Conservation (phyloP, 2,113 vertebrate species). For the Myanophis thanlyinensis region DNA sequence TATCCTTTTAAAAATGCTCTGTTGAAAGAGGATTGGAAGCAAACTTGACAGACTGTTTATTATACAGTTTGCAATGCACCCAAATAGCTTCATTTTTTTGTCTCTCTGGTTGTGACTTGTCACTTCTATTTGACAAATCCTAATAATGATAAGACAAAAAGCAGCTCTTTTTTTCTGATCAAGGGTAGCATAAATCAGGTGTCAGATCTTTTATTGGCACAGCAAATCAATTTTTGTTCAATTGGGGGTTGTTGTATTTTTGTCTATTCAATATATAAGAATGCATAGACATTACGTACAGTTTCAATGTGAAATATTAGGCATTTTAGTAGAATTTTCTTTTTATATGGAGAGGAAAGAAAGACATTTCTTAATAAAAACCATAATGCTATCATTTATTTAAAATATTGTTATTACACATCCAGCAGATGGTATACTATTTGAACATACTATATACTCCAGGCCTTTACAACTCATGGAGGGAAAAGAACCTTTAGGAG, state of each 20-base stretch:
- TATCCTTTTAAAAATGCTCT: conserved; percentile 4
- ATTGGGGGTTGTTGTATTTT: conserved; percentile 34
- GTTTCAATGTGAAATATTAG: not conserved
- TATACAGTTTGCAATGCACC: conserved; percentile 56
- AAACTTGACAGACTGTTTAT: conserved; percentile 69
- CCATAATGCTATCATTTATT: not conserved
- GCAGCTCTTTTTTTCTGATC: conserved; percentile 57
- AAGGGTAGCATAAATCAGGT: conserved; percentile 50
- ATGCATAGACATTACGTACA: not conserved
- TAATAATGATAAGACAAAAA: conserved; percentile 59
- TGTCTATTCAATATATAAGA: conserved; percentile 21
- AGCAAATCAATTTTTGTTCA: conserved; percentile 60
- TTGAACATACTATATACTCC: not conserved
- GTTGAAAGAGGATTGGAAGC: conserved; percentile 62
- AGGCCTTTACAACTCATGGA: not conserved
- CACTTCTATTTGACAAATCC: conserved; percentile 69
- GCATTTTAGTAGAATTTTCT: not conserved
- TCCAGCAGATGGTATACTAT: not conserved
- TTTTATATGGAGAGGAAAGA: not conserved
- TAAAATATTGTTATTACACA: not conserved
- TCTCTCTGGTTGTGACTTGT: conserved; percentile 64
- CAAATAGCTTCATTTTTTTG: conserved; percentile 67
- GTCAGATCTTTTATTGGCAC: conserved; percentile 59
- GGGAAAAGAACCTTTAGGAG: not conserved
- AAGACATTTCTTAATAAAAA: not conserved